A percentile compares a stretch with the other conserved stretches of the same genome.
Evolutionary conservation across 2,113 vertebrate genomes (phyloP).

Genomic region (Puntigrus tetrazona): DNA sequence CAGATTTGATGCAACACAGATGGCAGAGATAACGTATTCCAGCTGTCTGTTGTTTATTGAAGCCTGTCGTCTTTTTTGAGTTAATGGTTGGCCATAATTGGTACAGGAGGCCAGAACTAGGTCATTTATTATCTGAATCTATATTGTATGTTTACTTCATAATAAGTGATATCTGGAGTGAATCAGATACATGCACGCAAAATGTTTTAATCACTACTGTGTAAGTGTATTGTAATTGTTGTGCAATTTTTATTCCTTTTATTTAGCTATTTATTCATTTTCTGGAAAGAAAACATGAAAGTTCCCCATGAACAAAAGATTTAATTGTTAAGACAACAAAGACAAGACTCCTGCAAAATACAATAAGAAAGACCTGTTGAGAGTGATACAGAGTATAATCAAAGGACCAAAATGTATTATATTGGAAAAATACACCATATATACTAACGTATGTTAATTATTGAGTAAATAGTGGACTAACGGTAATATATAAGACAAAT

Average conservation of each 20-base stretch:
- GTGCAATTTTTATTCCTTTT: background rate
- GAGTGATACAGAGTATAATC: background rate
- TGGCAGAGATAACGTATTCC: constrained; percentile 13
- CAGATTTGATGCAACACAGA: constrained; percentile 23
- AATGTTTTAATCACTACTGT: background rate
- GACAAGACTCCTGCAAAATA: background rate
- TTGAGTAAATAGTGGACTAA: background rate
- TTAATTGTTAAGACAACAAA: background rate
- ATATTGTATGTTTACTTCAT: background rate
- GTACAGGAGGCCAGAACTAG: constrained; percentile 59
- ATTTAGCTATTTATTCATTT: too few species aligned
- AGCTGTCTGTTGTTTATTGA: constrained; percentile 25
- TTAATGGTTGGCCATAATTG: constrained; percentile 65
- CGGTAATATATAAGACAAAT: background rate
- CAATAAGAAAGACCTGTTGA: background rate
- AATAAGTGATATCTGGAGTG: background rate
- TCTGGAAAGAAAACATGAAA: background rate
- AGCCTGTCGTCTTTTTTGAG: constrained; percentile 50
- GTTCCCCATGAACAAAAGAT: background rate
- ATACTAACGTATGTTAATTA: too few species aligned
- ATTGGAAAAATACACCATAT: too few species aligned
- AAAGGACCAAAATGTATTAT: too few species aligned
- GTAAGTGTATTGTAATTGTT: background rate
- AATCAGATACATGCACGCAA: background rate
- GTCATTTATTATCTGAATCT: constrained; percentile 48